phyloP scores from a whole-genome alignment of 2,888 invertebrate genomes.

The Petrophora chlorosata region DNA sequence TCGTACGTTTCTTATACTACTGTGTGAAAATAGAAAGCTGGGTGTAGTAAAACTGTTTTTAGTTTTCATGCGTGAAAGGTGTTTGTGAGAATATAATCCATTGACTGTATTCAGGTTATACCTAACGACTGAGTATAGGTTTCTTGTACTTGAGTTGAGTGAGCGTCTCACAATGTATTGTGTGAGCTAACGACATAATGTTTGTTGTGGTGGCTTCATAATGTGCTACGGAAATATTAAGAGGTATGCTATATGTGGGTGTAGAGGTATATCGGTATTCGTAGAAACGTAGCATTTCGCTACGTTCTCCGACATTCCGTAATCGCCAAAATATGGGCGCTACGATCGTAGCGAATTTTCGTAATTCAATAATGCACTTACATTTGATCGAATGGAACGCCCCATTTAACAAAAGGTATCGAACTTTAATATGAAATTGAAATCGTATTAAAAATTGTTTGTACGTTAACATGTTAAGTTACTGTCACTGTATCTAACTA shows the following conservation, averaged over 20 bases:
- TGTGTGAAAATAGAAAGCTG: not conserved
- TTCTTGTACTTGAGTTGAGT: not conserved
- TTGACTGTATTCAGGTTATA: not conserved
- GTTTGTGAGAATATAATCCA: not conserved
- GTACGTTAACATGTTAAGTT: no score
- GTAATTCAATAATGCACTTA: not conserved
- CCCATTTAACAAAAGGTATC: no score
- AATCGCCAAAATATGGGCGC: not conserved
- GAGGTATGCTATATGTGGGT: not conserved
- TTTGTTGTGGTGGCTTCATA: conserved; percentile 1
- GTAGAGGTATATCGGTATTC: not conserved
- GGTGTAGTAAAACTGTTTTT: not conserved
- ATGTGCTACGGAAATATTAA: not conserved
- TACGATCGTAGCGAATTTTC: not conserved
- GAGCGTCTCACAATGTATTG: not conserved
- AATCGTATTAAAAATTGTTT: no score
- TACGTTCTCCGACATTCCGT: not conserved
- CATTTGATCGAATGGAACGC: no score
- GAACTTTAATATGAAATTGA: no score
- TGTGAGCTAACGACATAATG: not conserved
- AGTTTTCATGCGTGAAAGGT: not conserved
- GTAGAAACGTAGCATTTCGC: conserved; percentile 8
- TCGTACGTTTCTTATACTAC: not conserved
- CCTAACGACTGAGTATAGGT: no score
- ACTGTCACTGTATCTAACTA: no score